Percentiles rank a stretch among this genome's conserved stretches.
These are phyloP conservation scores for Protosalanx chinensis DNA, from an alignment of 2,797 vertebrate species.

Conservation along the genomic window DNA sequence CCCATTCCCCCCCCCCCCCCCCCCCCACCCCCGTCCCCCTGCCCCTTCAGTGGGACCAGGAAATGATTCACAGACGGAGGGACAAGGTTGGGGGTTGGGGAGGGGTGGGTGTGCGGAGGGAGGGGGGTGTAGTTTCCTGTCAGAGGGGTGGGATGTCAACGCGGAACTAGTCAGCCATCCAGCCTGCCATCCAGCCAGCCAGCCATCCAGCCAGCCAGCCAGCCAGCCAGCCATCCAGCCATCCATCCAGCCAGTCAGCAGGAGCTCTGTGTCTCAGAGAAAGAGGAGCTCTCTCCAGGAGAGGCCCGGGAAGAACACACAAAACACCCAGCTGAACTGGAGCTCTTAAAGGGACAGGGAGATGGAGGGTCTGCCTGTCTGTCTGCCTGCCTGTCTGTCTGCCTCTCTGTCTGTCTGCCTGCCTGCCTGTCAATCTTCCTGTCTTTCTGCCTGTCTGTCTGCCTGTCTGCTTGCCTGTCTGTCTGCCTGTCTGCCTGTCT, in stretches of 20 bases:
- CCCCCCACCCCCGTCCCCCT: too few relatives aligned
- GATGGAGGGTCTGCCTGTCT: too few relatives aligned
- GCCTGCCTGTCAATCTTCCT: too few relatives aligned
- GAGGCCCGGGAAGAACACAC: not conserved
- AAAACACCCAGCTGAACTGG: not conserved
- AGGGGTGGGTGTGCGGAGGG: not conserved
- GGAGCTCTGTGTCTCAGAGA: slow-evolving; percentile 23
- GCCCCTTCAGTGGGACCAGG: slow-evolving; percentile 19
- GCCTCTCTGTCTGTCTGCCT: too few relatives aligned
- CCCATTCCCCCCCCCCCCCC: too few relatives aligned
- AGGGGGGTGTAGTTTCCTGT: slow-evolving; percentile 11
- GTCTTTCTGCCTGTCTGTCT: too few relatives aligned
- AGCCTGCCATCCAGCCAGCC: too few relatives aligned
- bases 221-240: slow-evolving; percentile 6
- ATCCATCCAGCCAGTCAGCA: slow-evolving; percentile 23
- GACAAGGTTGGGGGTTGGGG: slow-evolving; percentile 14
- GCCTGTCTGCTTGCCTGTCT: too few relatives aligned
- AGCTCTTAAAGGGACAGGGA: not conserved
- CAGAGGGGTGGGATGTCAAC: slow-evolving; percentile 18
- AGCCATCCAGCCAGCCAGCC: slow-evolving; percentile 17
- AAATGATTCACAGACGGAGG: slow-evolving; percentile 26
- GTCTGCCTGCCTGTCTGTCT: too few relatives aligned
- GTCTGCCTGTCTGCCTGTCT: too few relatives aligned
- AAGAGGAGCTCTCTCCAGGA: slow-evolving; percentile 12
- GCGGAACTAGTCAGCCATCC: too few relatives aligned